These are phyloP conservation scores for Ophion obscuratus DNA, from an alignment of 2,888 invertebrate genomes.

Conservation along the genomic window DNA sequence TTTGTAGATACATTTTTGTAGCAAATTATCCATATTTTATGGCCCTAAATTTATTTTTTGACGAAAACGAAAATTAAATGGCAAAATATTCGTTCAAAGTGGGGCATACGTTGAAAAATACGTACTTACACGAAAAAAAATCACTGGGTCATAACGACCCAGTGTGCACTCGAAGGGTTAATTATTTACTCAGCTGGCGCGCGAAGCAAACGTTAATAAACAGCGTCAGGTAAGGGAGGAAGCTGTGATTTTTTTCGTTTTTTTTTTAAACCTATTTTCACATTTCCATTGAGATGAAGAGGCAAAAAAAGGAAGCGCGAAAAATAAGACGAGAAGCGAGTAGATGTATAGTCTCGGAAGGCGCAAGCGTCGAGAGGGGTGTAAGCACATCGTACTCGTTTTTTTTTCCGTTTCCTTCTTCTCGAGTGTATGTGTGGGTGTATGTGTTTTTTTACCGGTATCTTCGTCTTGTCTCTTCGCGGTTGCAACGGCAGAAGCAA, in stretches of 20 bases:
- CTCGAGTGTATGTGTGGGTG: not conserved
- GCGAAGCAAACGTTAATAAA: conserved; percentile 38
- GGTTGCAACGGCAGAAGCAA: conserved; percentile 16
- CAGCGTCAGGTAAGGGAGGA: not conserved
- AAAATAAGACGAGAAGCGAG: conserved; percentile 9
- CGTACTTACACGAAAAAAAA: no score
- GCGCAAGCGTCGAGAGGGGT: conserved; percentile 38
- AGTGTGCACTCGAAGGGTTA: not conserved
- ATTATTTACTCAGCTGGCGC: conserved; percentile 51
- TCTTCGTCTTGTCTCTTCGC: not conserved
- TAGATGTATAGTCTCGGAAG: conserved; percentile 35
- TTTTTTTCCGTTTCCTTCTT: not conserved
- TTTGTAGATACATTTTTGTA: no score
- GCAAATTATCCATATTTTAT: no score
- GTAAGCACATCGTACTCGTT: conserved; percentile 21
- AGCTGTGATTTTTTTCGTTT: not conserved
- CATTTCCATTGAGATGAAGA: not conserved
- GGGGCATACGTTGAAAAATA: no score
- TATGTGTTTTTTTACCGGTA: not conserved
- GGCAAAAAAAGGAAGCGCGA: not conserved
- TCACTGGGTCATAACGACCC: no score
- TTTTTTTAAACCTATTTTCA: conserved; percentile 1
- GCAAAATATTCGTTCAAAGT: no score
- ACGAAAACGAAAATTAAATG: no score
- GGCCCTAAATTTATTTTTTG: no score